phyloP scores from a whole-genome alignment of 2,888 invertebrate genomes.

The Catocala fraxini region DNA sequence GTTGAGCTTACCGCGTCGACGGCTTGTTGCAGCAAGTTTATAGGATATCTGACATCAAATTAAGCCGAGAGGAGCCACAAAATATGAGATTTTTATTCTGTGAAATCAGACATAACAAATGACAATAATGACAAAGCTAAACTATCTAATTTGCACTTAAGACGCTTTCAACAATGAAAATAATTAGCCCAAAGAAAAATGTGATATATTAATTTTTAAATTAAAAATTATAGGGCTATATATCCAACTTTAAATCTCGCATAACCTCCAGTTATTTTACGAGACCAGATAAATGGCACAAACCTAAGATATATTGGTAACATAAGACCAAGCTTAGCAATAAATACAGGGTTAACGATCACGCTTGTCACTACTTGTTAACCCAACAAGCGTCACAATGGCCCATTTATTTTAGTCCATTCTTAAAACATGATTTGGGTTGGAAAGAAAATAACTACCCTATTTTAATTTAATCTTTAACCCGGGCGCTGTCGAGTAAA shows the following conservation, averaged over 20 bases:
- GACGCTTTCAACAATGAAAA: neutral
- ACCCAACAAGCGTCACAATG: conserved; percentile 12
- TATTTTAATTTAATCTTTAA: neutral
- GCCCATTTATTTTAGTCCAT: conserved; percentile 7
- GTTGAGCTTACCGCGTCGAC: too few species aligned
- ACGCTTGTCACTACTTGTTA: conserved; percentile 16
- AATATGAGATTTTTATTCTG: too few species aligned
- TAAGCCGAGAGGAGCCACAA: too few species aligned
- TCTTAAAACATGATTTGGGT: conserved; percentile 19
- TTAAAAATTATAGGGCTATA: neutral
- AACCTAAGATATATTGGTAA: conserved; percentile 1
- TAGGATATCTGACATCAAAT: too few species aligned
- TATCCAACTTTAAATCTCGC: conserved; percentile 2
- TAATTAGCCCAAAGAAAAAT: neutral
- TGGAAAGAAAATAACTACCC: neutral
- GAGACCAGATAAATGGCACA: conserved; percentile 1
- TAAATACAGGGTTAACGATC: conserved; percentile 16
- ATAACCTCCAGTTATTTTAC: conserved; percentile 3
- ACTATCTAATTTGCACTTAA: neutral
- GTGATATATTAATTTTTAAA: neutral
- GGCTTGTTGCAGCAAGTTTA: too few species aligned
- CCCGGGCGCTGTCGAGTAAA: neutral
- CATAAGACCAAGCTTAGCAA: conserved; percentile 5
- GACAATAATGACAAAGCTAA: too few species aligned
- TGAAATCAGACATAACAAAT: too few species aligned